Evolutionary conservation across 2,888 invertebrate genomes (phyloP).

Genomic region (Frankliniella fusca): DNA sequence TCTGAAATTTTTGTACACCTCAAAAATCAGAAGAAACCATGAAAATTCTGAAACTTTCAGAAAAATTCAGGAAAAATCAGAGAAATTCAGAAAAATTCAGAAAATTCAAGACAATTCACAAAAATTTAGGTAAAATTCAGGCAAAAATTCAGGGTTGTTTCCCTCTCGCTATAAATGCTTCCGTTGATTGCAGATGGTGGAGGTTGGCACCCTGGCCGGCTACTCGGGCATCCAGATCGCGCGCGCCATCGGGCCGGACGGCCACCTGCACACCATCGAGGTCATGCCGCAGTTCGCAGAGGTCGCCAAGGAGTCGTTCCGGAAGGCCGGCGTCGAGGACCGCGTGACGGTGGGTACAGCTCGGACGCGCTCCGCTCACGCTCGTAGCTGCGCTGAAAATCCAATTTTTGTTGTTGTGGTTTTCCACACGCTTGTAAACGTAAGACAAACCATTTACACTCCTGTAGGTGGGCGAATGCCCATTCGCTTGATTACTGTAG

Average conservation of each 20-base stretch:
- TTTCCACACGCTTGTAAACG: too few relatives aligned
- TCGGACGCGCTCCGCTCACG: not conserved
- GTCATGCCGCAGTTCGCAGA: not conserved
- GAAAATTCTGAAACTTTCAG: too few relatives aligned
- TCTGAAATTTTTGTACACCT: too few relatives aligned
- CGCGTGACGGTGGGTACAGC: not conserved
- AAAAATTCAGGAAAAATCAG: too few relatives aligned
- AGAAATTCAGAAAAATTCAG: too few relatives aligned
- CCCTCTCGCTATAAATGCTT: not conserved
- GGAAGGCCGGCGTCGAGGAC: conserved; percentile 3
- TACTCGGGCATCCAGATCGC: conserved; percentile 15
- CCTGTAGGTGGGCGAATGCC: too few relatives aligned
- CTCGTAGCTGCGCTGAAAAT: not conserved
- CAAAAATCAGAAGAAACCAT: too few relatives aligned
- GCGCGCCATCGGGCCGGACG: not conserved
- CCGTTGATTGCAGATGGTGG: conserved; percentile 12
- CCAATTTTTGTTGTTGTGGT: not conserved
- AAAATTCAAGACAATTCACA: too few relatives aligned
- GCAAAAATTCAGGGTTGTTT: too few relatives aligned
- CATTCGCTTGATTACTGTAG: too few relatives aligned
- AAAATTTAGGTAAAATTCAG: too few relatives aligned
- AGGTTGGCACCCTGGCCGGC: conserved; percentile 16
- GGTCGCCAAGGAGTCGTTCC: conserved; percentile 18
- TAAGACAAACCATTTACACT: too few relatives aligned
- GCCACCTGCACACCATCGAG: conserved; percentile 24